phyloP scores from a whole-genome alignment of 2,888 invertebrate genomes.

The Melieria crassipennis region DNA sequence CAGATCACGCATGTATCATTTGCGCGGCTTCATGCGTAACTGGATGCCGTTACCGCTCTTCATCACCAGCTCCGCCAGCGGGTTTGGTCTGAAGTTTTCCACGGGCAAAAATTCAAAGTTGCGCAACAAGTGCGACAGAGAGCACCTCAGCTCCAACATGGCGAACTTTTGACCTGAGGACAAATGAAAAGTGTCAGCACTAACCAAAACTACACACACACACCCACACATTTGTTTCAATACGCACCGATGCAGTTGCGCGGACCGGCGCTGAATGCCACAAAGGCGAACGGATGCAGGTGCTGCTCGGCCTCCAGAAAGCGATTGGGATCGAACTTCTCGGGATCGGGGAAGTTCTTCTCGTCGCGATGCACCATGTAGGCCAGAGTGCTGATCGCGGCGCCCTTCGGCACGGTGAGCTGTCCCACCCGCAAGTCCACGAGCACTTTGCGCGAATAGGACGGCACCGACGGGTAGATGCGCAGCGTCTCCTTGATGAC shows the following conservation, averaged over 20 bases:
- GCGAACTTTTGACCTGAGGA: slow-evolving; percentile 64
- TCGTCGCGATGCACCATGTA: slow-evolving; percentile 67
- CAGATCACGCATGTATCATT: neutral
- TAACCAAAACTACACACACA: neutral
- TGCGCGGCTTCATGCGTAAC: slow-evolving; percentile 54
- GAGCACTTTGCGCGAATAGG: slow-evolving; percentile 65
- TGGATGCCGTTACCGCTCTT: slow-evolving; percentile 62
- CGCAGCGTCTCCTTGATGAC: slow-evolving; percentile 71
- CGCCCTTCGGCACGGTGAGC: slow-evolving; percentile 63
- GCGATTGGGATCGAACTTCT: slow-evolving; percentile 61
- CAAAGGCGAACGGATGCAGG: slow-evolving; percentile 60
- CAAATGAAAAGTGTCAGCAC: neutral
- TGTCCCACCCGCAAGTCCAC: slow-evolving; percentile 66
- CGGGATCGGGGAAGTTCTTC: slow-evolving; percentile 66
- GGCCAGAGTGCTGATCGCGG: slow-evolving; percentile 60
- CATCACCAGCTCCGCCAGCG: slow-evolving; percentile 58
- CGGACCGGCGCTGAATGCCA: slow-evolving; percentile 63
- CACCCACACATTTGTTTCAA: neutral
- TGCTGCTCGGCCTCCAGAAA: slow-evolving; percentile 54
- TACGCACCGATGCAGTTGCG: slow-evolving; percentile 61
- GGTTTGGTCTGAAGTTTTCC: slow-evolving; percentile 50
- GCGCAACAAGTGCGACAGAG: slow-evolving; percentile 56
- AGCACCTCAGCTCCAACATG: slow-evolving; percentile 62
- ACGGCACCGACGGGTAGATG: slow-evolving; percentile 69
- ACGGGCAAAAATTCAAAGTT: slow-evolving; percentile 60